Percentiles rank a stretch among this genome's conserved stretches.
Evolutionary conservation across 2,113 vertebrate species (phyloP).

Genomic region (Columbina picui): DNA sequence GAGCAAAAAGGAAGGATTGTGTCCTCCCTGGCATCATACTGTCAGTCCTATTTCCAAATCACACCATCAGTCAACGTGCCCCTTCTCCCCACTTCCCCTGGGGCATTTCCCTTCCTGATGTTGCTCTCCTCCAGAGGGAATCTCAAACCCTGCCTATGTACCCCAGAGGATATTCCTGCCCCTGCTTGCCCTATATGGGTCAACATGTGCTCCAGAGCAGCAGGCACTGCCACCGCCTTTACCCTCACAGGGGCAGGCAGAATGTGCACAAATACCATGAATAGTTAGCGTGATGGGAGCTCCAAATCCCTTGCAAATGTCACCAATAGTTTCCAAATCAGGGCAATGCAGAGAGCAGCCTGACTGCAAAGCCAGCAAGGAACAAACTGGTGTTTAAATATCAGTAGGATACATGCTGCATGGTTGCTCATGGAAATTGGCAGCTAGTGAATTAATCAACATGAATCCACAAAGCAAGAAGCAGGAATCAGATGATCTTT

Average conservation of each 20-base stretch:
- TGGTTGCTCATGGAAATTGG: background rate
- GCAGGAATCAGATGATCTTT: background rate
- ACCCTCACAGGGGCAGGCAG: background rate
- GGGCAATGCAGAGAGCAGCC: background rate
- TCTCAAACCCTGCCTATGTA: background rate
- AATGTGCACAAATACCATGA: background rate
- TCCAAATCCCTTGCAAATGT: background rate
- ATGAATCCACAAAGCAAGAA: background rate
- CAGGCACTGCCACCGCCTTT: fast-evolving
- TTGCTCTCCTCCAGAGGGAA: background rate
- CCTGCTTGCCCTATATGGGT: fast-evolving
- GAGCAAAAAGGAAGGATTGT: background rate
- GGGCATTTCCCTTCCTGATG: background rate
- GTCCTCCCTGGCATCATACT: background rate
- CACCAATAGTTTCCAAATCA: background rate
- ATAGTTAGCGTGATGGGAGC: background rate
- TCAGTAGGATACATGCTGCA: background rate
- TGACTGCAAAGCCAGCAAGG: background rate
- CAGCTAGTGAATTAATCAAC: background rate
- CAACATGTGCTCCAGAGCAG: background rate
- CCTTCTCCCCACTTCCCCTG: fast-evolving
- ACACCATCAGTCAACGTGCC: background rate
- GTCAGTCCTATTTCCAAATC: background rate
- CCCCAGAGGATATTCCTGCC: background rate
- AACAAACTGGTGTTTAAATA: background rate